Conservation (phyloP, 2,113 vertebrate species). For the Anoplopoma fimbria region DNA sequence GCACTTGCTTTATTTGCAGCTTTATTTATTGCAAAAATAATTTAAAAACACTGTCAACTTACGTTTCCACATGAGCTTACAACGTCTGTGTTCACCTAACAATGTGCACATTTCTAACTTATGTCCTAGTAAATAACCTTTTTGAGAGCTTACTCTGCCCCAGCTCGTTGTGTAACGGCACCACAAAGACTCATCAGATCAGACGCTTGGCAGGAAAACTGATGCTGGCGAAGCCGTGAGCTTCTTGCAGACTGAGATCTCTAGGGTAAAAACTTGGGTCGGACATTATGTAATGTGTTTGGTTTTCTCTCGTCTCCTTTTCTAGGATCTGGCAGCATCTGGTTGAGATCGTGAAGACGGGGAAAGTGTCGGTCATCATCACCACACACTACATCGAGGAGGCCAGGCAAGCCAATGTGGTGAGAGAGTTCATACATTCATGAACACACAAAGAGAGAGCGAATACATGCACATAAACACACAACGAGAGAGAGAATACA, state of each 20-base stretch:
- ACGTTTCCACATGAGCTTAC: too few species aligned
- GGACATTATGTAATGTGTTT: constrained; percentile 14
- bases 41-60: too few species aligned
- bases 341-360: constrained; percentile 85
- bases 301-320: background rate
- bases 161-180: constrained; percentile 27
- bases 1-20: too few species aligned
- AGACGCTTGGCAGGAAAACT: constrained; percentile 18
- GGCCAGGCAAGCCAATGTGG: constrained; percentile 85
- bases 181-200: constrained; percentile 23
- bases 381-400: constrained; percentile 88
- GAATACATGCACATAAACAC: too few species aligned
- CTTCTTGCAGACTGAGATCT: constrained; percentile 25
- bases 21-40: too few species aligned
- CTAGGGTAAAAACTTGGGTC: constrained; percentile 3
- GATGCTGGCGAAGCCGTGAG: background rate
- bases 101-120: background rate
- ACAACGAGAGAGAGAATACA: too few species aligned
- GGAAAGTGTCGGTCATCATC: constrained; percentile 85
- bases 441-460: background rate
- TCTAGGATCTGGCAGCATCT: constrained; percentile 87
- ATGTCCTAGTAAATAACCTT: background rate
- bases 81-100: background rate
- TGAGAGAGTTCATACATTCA: constrained; percentile 64
- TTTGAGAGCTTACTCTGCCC: constrained; percentile 11